Evolutionary conservation across 1,140 invertebrate genomes (phyloP), one percentile per base, ranked within the genome.

Genomic region (Odontomachus brunneus): DNA sequence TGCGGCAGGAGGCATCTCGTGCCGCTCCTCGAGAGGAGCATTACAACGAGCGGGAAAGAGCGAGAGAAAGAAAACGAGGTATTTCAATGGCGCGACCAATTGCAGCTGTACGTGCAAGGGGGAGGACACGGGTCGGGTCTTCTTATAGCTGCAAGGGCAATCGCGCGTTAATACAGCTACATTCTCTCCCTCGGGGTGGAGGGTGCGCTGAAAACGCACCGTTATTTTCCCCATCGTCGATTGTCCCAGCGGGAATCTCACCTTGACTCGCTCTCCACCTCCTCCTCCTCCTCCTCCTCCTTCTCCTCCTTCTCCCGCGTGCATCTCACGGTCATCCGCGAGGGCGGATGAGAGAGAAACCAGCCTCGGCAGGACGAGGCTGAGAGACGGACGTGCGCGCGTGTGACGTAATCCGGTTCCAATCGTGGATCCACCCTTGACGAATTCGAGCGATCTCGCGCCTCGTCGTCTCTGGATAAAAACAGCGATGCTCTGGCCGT

Each of bases 131-230:
- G 83, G 75, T 81, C 83, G 81, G 72, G 76, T 55, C 57, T 72
- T 81, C 81, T 84, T 81, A 84, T 81, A 84, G 59, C 22, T n/a
- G 49, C 83, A 84, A 81, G 75, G 51, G 76, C 66, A 84, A 84
- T 84, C 66, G 24, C 22, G 24, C 66, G 75, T 81, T 84, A 84
- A 84, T 84, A 63, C 60, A 84, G 60, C 67, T 59, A 67, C 76
- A 84, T 82, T 73, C 57, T 72, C 44, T 59, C 83, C 44, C 67
- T 66, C 66, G 29, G 65, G 65, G 38, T 44, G 4, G 33, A 74
- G 57, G n/a, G 11, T 38, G 44, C 57, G 22, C 48, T 69, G 74
- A 63, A 80, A 80, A 84, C 82, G 69, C 29, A 71, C 55, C 19
- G 65, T 80, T 80, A 80, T 80, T 84, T 80, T 53, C 57, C 71